Evolutionary conservation across 2,888 invertebrate species (phyloP), one percentile per base, ranked within the genome.

Genomic region (Autographa pulchrina): DNA sequence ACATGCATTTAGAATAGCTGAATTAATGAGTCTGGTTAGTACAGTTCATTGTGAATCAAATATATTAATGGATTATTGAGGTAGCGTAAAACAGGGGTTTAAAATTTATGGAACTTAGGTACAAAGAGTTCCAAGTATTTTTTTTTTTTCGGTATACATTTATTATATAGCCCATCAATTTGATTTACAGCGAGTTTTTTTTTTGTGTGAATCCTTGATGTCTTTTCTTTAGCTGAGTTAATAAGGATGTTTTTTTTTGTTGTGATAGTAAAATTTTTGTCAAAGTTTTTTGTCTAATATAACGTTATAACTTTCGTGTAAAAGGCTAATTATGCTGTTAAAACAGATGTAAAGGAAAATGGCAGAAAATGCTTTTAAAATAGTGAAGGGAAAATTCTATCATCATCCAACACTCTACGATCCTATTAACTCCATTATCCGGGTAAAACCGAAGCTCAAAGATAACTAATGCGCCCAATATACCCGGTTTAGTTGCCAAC

Each of bases 341-440:
- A 25, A 56, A 56, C 25, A 13, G 54, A 25, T 48, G n/a, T n/a
- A n/a, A 48, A 6, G n/a, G 48, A 48, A n/a, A 48, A 48, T n/a
- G n/a, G 0, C 48, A n/a, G 5, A n/a, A 48, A 48, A 38, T 38
- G 38, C n/a, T n/a, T 0, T 48, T 48, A n/a, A 48, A 48, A 48
- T n/a, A n/a, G 48, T 48, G n/a, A 48, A 48, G n/a, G n/a, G 48
- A 56, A 25, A 56, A 56, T 25, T 56, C 20, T 56, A 56, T 56
- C 20, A 25, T 11, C 54, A 56, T 56, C 4, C 20, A 25, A 25
- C 54, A 54, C 9, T n/a, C n/a, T 43, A 43, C 48, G 48, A 48
- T 56, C 20, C 54, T 13, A 56, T 25, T 56, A 56, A 11, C 54
- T n/a, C 54, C 13, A 56, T 56, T 56, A 56, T 13, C 54, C 25